Base-by-base conservation (phyloP, 2,888 invertebrate species). In the Heliconius ethilla region DNA sequence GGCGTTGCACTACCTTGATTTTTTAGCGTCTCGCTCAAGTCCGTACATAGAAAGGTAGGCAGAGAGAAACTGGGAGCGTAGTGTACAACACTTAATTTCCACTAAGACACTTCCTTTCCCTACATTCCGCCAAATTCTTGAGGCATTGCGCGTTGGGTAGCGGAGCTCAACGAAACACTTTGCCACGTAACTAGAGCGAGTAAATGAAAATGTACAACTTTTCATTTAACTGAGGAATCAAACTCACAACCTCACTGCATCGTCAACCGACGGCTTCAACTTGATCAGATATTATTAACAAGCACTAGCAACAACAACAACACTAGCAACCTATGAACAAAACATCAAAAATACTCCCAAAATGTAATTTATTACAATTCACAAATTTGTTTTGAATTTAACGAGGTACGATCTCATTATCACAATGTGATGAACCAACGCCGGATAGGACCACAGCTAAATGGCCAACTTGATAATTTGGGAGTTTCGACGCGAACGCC, bases 381-480 rank as follows among this genome's bases (percentile, higher is more conserved):
- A 7, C 22, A 22, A 70, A 59, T 63, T 45, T 65, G 45, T 74
- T 74, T 74, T 40, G 40, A 29, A 74, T 45, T 63, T 63, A 37
- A 74, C 63, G 45, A 70, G 18, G 25, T 33, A 55, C 27, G 22
- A 65, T 59, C 29, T 29, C 18, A 66, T 77, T 45, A 51, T 59
- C 40, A 22, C 76, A 70, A 66, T 37, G 37, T 75, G 75, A 75
- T 70, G 70, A 75, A 77, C 40, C 78, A 37, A 55, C 69, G 22
- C 69, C 70, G 70, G 70, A 75, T 78, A 33, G 25, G 45, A 15
- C 75, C 45, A 45, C 27, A 75, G 75, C 70, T 75, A 78, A 78
- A 78, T 75, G 77, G 69, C 75, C 51, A 78, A 75, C 75, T 70
- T 78, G 75, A 78, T 78, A 78, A 78, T 78, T 70, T 51, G 69